phyloP scores from a whole-genome alignment of 2,113 vertebrate species.

The Nycticebus coucang region DNA sequence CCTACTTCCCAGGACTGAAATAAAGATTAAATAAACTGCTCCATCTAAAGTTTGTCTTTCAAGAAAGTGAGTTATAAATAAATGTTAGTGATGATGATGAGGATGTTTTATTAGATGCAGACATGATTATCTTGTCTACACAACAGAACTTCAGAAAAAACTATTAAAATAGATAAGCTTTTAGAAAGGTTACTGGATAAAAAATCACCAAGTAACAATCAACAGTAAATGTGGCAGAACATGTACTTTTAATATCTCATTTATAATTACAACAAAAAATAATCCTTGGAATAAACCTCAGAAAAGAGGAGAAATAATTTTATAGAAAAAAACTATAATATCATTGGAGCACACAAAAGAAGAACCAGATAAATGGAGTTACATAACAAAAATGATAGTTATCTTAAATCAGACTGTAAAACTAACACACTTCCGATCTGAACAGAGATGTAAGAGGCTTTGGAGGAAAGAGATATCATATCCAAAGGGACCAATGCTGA shows the following conservation, averaged over 20 bases:
- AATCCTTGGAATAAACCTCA: neutral
- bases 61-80: neutral
- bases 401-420: conserved; percentile 9
- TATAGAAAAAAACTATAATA: neutral
- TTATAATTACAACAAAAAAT: neutral
- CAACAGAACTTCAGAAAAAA: neutral
- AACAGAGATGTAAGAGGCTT: neutral
- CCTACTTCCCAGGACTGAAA: neutral
- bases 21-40: neutral
- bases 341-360: conserved; percentile 8
- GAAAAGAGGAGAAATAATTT: neutral
- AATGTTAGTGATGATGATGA: neutral
- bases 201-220: conserved; percentile 51
- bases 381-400: neutral
- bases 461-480: neutral
- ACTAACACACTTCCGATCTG: neutral
- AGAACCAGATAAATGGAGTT: neutral
- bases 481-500: neutral
- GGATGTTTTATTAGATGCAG: neutral
- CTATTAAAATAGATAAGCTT: neutral
- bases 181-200: neutral
- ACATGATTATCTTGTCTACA: neutral
- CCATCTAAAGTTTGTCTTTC: neutral
- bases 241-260: neutral
- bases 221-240: neutral